Conservation (phyloP, 2,888 invertebrate species). For the Colostygia pectinataria region DNA sequence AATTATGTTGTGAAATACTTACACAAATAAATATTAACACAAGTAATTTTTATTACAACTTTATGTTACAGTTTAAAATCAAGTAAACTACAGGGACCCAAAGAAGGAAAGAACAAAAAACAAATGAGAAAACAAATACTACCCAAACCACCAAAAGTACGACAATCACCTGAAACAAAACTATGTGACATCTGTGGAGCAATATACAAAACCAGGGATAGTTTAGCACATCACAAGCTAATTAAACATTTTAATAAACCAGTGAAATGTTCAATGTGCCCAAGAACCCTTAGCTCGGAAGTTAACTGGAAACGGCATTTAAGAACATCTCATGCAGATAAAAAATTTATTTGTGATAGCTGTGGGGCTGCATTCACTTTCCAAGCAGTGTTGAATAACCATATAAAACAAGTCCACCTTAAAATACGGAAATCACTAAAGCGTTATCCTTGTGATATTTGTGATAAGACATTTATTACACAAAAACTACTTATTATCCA, state of each 20-base stretch:
- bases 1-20: no score
- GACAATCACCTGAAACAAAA: conserved; percentile 36
- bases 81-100: conserved; percentile 23
- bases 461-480: conserved; percentile 68
- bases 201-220: conserved; percentile 54
- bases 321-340: conserved; percentile 57
- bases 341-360: conserved; percentile 60
- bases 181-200: conserved; percentile 70
- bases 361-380: conserved; percentile 66
- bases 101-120: conserved; percentile 2
- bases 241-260: conserved; percentile 54
- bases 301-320: conserved; percentile 64
- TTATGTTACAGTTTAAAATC: conserved; percentile 51
- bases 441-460: conserved; percentile 60
- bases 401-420: conserved; percentile 63
- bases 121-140: conserved; percentile 20
- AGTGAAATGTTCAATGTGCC: conserved; percentile 61
- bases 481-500: conserved; percentile 69
- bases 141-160: conserved; percentile 25
- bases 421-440: conserved; percentile 35
- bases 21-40: no score
- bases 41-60: no score
- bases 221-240: conserved; percentile 54
- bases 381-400: conserved; percentile 57
- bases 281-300: conserved; percentile 51